phyloP scores from a whole-genome alignment of 2,113 vertebrate genomes.

The Rutilus rutilus region DNA sequence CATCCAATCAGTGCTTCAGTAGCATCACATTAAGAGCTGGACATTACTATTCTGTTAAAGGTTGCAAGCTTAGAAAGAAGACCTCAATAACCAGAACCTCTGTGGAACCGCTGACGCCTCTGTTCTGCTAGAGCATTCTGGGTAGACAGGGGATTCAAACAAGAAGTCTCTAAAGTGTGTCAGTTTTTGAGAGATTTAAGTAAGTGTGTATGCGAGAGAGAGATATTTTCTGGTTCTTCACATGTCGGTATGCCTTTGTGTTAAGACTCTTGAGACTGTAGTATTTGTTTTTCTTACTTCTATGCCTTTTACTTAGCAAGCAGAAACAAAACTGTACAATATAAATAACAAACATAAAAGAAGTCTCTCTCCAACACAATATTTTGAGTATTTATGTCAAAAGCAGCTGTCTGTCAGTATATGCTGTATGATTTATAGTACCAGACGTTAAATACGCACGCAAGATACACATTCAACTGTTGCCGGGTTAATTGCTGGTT shows the following conservation, averaged over 20 bases:
- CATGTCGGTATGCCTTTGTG: slow-evolving; percentile 9
- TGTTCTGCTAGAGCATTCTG: slow-evolving; percentile 64
- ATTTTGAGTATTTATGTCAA: slow-evolving; percentile 11
- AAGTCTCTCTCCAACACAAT: not conserved
- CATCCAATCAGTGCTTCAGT: slow-evolving; percentile 10
- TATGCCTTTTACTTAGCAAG: not conserved
- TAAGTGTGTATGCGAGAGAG: slow-evolving; percentile 43
- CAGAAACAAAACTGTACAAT: slow-evolving; percentile 11
- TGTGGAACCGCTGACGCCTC: slow-evolving; percentile 68
- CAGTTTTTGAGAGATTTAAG: not conserved
- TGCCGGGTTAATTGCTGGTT: not conserved
- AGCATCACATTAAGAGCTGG: slow-evolving; percentile 64
- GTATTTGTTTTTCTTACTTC: slow-evolving; percentile 1
- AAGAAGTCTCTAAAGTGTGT: slow-evolving; percentile 49
- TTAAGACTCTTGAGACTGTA: slow-evolving; percentile 25
- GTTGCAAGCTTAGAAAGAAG: slow-evolving; percentile 59
- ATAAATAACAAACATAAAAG: not conserved
- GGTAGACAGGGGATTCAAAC: slow-evolving; percentile 57
- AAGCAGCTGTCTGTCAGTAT: not conserved
- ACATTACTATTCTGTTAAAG: slow-evolving; percentile 71
- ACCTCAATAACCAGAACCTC: slow-evolving; percentile 68
- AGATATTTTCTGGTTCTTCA: slow-evolving; percentile 13
- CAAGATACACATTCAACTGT: not conserved
- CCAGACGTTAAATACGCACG: slow-evolving; percentile 2
- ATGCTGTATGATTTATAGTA: not conserved